Conservation (phyloP, 2,113 vertebrate species). For the Varanus salvator region DNA sequence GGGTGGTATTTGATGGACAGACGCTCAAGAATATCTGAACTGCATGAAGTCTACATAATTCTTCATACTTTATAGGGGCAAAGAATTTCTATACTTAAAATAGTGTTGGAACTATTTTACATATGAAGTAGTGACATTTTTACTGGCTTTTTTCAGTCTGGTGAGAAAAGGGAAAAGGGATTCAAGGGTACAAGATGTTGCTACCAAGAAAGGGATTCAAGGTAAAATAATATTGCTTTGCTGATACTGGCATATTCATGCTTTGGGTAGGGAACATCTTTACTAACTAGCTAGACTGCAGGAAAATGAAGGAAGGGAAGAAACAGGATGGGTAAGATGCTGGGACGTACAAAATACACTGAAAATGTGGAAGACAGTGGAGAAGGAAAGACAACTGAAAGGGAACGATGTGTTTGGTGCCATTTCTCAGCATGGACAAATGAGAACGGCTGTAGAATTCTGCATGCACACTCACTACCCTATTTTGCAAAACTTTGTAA, state of each 20-base stretch:
- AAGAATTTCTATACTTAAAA: not conserved
- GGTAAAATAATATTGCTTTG: not conserved
- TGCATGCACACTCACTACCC: not conserved
- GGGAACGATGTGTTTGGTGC: constrained; percentile 24
- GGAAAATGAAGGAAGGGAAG: constrained; percentile 42
- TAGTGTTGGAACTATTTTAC: not conserved
- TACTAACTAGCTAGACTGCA: constrained; percentile 41
- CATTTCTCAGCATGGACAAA: constrained; percentile 9
- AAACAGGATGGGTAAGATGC: constrained; percentile 42
- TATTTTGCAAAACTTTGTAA: not conserved
- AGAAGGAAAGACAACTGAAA: constrained; percentile 36
- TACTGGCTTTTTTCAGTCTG: not conserved
- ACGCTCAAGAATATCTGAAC: not conserved
- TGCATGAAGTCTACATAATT: not conserved
- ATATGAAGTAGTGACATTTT: not conserved
- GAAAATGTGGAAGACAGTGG: not conserved
- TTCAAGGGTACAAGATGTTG: not conserved
- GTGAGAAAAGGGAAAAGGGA: too few species aligned
- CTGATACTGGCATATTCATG: not conserved
- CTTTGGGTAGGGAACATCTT: not conserved
- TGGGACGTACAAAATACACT: constrained; percentile 39
- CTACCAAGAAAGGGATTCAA: not conserved
- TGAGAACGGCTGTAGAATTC: not conserved
- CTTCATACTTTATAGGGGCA: not conserved
- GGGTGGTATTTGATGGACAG: not conserved